These are phyloP conservation scores for Myanophis thanlyinensis DNA, from an alignment of 2,113 vertebrate species.

Conservation along the genomic window DNA sequence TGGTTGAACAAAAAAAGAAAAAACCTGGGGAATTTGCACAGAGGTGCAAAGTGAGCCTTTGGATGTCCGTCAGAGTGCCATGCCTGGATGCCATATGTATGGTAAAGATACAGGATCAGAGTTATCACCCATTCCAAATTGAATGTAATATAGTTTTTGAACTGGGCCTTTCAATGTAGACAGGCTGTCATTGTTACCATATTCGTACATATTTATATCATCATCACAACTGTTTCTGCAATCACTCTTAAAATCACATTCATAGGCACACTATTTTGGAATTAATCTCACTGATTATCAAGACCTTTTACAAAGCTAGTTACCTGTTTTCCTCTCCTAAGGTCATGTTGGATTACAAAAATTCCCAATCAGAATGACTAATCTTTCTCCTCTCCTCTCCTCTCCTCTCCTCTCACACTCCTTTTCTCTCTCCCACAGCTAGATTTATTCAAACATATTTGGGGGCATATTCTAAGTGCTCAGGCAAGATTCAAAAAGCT, in stretches of 20 bases:
- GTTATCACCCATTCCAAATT: neutral
- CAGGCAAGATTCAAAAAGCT: neutral
- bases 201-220: neutral
- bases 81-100: neutral
- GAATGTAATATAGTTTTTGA: neutral
- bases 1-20: neutral
- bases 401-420: neutral
- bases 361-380: neutral
- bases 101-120: neutral
- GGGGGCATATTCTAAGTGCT: neutral
- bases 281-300: neutral
- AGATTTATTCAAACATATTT: neutral
- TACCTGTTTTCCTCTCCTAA: neutral
- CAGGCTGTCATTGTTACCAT: neutral
- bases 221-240: neutral
- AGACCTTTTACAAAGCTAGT: neutral
- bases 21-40: neutral
- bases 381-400: neutral
- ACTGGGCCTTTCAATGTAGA: neutral
- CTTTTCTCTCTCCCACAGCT: neutral
- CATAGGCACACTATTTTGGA: neutral
- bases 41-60: neutral
- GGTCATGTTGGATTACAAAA: neutral
- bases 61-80: neutral
- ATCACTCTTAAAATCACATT: neutral